Evolutionary conservation across 2,888 invertebrate species (phyloP).

Genomic region (Oscheius myriophilus): DNA sequence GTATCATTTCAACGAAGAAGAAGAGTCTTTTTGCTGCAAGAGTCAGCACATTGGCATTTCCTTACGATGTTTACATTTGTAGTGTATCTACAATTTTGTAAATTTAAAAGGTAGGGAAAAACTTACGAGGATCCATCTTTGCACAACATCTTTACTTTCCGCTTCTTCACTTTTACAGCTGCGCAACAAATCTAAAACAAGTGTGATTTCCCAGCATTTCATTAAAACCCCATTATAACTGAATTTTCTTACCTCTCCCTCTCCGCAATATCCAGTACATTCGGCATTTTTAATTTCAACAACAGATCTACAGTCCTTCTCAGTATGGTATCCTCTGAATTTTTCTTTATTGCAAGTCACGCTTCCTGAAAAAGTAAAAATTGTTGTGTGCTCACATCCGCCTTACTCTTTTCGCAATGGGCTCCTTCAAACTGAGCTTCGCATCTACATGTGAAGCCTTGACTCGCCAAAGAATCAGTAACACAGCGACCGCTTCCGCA

Average conservation of each 20-base stretch:
- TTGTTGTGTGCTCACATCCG: no score
- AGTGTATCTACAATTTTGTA: slow-evolving; percentile 34
- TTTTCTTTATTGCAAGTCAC: slow-evolving; percentile 63
- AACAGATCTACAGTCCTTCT: slow-evolving; percentile 59
- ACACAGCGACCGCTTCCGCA: slow-evolving; percentile 60
- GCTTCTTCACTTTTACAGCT: slow-evolving; percentile 58
- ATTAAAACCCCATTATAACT: no score
- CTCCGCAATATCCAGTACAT: slow-evolving; percentile 64
- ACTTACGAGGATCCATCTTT: slow-evolving; percentile 55
- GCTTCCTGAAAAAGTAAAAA: slow-evolving; percentile 49
- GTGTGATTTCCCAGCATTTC: no score
- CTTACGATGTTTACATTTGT: slow-evolving; percentile 58
- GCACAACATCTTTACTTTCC: slow-evolving; percentile 62
- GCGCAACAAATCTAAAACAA: slow-evolving; percentile 47
- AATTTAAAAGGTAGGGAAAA: no score
- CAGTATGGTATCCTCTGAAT: slow-evolving; percentile 51
- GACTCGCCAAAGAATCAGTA: slow-evolving; percentile 75
- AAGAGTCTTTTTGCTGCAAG: slow-evolving; percentile 19
- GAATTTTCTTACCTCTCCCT: slow-evolving; percentile 32
- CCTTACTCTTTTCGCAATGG: slow-evolving; percentile 50
- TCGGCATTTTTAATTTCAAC: slow-evolving; percentile 63
- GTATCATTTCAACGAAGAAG: no score
- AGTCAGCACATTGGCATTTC: slow-evolving; percentile 55
- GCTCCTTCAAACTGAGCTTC: slow-evolving; percentile 88
- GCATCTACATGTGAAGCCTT: slow-evolving; percentile 89